Conservation (phyloP, 2,888 invertebrate genomes). For the Drosophila recens region DNA sequence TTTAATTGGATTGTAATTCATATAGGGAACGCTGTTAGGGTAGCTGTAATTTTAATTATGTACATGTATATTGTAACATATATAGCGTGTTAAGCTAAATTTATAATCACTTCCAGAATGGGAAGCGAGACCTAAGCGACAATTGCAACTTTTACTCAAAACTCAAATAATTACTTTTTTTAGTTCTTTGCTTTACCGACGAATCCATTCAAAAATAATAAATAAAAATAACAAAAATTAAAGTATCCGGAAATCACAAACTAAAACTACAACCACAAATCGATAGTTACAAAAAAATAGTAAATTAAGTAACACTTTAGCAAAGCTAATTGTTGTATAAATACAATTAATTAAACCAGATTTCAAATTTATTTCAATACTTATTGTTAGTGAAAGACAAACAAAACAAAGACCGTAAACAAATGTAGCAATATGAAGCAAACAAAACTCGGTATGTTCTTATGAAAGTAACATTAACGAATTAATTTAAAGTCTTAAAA, state of each 20-base stretch:
- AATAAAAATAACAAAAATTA: background rate
- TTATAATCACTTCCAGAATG: slow-evolving; percentile 20
- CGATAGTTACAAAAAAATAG: slow-evolving; percentile 37
- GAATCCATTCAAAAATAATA: slow-evolving; percentile 25
- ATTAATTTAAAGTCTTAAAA: slow-evolving; percentile 80
- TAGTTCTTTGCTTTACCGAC: slow-evolving; percentile 43
- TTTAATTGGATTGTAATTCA: slow-evolving; percentile 71
- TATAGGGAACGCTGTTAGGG: slow-evolving; percentile 77
- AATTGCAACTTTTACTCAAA: slow-evolving; percentile 35
- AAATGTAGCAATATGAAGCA: slow-evolving; percentile 76
- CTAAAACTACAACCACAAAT: slow-evolving; percentile 29
- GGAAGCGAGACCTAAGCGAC: slow-evolving; percentile 24
- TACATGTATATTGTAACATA: slow-evolving; percentile 78
- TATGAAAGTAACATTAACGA: slow-evolving; percentile 81
- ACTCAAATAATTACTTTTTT: slow-evolving; percentile 20
- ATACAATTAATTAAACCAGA: slow-evolving; percentile 56
- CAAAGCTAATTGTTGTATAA: slow-evolving; percentile 84
- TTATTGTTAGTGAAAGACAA: slow-evolving; percentile 37
- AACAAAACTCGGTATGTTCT: slow-evolving; percentile 79
- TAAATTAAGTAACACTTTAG: slow-evolving; percentile 77
- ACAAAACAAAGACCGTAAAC: slow-evolving; percentile 48
- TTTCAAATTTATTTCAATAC: slow-evolving; percentile 63
- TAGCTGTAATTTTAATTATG: slow-evolving; percentile 69
- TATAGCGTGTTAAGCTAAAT: slow-evolving; percentile 71
- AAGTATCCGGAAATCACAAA: slow-evolving; percentile 9